Evolutionary conservation across 2,797 vertebrate genomes (phyloP).

Genomic region (Nannoperca obscura): DNA sequence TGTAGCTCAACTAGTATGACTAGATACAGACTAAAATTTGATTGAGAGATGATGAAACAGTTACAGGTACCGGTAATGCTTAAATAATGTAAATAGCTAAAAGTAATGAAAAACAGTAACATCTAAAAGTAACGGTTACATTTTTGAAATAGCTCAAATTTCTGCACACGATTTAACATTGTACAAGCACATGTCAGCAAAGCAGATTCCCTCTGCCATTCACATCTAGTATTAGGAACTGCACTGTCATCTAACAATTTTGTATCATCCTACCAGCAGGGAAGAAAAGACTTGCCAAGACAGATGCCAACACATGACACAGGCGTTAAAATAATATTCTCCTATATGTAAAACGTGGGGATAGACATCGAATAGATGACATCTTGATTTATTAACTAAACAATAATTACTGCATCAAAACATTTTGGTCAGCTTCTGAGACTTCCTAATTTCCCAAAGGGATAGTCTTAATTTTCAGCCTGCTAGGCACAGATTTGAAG

Average conservation of each 20-base stretch:
- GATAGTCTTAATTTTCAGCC: conserved; percentile 46
- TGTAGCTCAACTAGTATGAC: neutral
- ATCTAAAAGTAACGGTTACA: neutral
- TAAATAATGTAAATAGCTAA: neutral
- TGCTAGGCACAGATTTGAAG: conserved; percentile 67
- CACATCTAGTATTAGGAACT: conserved; percentile 34
- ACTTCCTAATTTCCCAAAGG: conserved; percentile 71
- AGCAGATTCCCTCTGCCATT: conserved; percentile 29
- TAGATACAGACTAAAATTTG: neutral
- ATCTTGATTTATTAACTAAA: conserved; percentile 69
- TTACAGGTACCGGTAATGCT: neutral
- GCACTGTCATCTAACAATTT: conserved; percentile 30
- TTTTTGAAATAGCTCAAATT: neutral
- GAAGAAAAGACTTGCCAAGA: neutral
- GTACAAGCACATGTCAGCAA: conserved; percentile 12
- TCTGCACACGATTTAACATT: neutral
- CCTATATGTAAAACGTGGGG: conserved; percentile 43
- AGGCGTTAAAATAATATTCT: conserved; percentile 1
- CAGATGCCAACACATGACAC: conserved; percentile 11
- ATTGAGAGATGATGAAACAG: neutral
- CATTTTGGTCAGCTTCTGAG: conserved; percentile 61
- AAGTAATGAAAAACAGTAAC: no score
- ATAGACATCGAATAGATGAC: conserved; percentile 38
- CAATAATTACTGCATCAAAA: conserved; percentile 74
- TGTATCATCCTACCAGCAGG: conserved; percentile 1